Conservation (phyloP, 2,113 vertebrate species). For the Psittacus erithacus region DNA sequence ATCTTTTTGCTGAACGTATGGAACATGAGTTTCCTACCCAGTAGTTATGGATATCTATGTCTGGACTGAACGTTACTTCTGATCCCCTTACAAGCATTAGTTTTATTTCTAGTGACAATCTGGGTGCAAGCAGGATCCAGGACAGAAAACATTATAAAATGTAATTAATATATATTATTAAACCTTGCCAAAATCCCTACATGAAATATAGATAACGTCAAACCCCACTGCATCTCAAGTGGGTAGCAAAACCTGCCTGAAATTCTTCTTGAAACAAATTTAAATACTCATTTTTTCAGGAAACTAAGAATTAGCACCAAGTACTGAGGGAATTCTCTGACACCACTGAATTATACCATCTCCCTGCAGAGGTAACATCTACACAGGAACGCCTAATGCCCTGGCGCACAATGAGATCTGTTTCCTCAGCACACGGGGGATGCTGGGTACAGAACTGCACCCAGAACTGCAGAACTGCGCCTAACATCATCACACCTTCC, state of each 20-base stretch:
- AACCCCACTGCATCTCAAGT: background rate
- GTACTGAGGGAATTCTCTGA: background rate
- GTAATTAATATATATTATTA: background rate
- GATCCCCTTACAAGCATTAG: background rate
- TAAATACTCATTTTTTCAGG: background rate
- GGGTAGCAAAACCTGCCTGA: background rate
- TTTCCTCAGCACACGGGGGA: background rate
- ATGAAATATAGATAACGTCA: background rate
- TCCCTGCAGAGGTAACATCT: slow-evolving; percentile 13
- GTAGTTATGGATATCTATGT: background rate
- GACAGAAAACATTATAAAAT: background rate
- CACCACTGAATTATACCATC: background rate
- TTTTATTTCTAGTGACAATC: background rate
- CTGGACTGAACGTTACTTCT: background rate
- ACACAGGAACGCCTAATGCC: background rate
- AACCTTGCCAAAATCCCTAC: background rate
- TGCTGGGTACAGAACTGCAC: background rate
- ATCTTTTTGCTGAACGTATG: background rate
- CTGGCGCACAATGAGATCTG: background rate
- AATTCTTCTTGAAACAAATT: background rate
- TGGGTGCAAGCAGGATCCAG: background rate
- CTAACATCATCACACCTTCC: background rate
- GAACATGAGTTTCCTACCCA: background rate
- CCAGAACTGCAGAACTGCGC: background rate
- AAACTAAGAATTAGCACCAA: background rate